phyloP scores from a whole-genome alignment of 1,140 invertebrate genomes.

The Fopius arisanus region DNA sequence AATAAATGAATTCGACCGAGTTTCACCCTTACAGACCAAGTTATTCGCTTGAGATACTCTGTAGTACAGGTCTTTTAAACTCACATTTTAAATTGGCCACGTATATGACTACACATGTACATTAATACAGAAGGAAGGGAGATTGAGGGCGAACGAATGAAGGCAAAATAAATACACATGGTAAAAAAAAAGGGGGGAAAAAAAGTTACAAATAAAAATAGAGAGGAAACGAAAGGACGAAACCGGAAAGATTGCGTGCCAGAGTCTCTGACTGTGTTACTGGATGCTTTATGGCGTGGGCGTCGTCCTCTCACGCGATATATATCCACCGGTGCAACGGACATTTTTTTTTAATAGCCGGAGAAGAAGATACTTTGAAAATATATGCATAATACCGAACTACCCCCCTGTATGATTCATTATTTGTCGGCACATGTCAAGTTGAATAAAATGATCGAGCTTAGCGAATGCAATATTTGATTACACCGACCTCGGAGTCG shows the following conservation, averaged over 20 bases:
- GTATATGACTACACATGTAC: background rate
- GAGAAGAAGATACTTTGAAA: background rate
- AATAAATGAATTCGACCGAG: conserved; percentile 14
- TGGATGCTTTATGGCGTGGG: conserved; percentile 3
- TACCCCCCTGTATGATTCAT: background rate
- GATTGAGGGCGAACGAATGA: background rate
- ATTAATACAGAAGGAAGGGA: background rate
- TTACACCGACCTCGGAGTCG: background rate
- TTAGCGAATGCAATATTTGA: background rate
- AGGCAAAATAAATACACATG: background rate
- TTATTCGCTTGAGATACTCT: conserved; percentile 3
- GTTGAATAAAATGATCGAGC: background rate
- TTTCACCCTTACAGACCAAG: background rate
- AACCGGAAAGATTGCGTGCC: conserved; percentile 25
- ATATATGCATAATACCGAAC: background rate
- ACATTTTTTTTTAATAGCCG: background rate
- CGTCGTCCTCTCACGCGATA: conserved; percentile 28
- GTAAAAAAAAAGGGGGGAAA: background rate
- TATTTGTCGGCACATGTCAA: conserved; percentile 1
- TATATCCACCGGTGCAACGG: background rate
- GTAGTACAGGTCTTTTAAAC: background rate
- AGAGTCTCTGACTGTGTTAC: conserved; percentile 1
- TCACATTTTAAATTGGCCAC: background rate
- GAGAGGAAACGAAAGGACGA: conserved; percentile 14
- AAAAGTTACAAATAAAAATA: conserved; percentile 2